phyloP scores from a whole-genome alignment of 2,113 vertebrate species.

The Oryzias woworae region DNA sequence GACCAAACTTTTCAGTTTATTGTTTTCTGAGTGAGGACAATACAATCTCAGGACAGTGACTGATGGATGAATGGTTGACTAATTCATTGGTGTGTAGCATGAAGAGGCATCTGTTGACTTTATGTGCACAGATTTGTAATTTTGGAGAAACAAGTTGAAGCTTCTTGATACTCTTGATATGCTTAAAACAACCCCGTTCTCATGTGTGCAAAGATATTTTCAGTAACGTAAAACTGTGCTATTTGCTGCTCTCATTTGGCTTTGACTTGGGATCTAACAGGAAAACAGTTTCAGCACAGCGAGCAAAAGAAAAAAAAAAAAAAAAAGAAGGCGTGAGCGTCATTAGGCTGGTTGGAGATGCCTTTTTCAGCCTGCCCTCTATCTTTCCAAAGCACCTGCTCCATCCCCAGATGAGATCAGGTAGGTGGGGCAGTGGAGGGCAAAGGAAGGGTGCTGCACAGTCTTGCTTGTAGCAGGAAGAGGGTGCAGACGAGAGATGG shows the following conservation, averaged over 20 bases:
- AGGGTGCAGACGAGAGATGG: slow-evolving; percentile 49
- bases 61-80: not conserved
- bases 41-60: slow-evolving; percentile 7
- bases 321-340: slow-evolving; percentile 43
- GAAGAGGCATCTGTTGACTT: not conserved
- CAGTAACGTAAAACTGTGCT: slow-evolving; percentile 36
- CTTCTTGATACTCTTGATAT: slow-evolving; percentile 29
- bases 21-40: slow-evolving; percentile 14
- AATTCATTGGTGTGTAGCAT: slow-evolving; percentile 1
- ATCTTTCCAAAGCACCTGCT: slow-evolving; percentile 77
- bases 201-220: slow-evolving; percentile 56
- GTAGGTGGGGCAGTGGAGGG: slow-evolving; percentile 72
- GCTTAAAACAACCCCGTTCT: slow-evolving; percentile 48
- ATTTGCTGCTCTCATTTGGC: slow-evolving; percentile 47
- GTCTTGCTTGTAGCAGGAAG: slow-evolving; percentile 51
- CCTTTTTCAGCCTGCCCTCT: slow-evolving; percentile 63
- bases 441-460: slow-evolving; percentile 61
- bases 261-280: slow-evolving; percentile 34
- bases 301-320: slow-evolving; percentile 17
- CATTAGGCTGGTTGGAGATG: slow-evolving; percentile 70
- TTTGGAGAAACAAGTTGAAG: not conserved
- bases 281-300: slow-evolving; percentile 47
- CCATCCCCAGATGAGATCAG: slow-evolving; percentile 76
- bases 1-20: slow-evolving; percentile 20
- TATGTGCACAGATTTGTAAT: not conserved